phyloP scores from a whole-genome alignment of 2,797 vertebrate genomes.

The Enteromius argenteus region DNA sequence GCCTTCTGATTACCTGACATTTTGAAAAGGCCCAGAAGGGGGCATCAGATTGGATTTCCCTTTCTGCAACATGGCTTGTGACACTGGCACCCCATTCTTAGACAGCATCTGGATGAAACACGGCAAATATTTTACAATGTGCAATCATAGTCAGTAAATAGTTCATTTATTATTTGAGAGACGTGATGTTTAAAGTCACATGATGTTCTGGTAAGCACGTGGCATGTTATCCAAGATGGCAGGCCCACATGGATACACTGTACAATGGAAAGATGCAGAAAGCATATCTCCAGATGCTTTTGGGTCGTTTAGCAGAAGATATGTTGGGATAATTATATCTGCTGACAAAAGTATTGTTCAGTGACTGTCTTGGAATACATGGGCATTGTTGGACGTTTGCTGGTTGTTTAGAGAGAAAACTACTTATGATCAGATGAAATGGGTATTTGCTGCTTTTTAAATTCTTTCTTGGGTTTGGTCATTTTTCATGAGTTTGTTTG shows the following conservation, averaged over 20 bases:
- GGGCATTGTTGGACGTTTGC: neutral
- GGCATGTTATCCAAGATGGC: neutral
- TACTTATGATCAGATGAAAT: neutral
- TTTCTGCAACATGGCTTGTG: constrained; percentile 39
- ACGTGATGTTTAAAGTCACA: neutral
- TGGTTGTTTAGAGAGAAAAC: neutral
- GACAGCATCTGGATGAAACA: constrained; percentile 38
- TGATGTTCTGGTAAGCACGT: neutral
- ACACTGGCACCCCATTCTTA: constrained; percentile 38
- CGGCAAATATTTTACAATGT: neutral
- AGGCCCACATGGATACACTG: neutral
- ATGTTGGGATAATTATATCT: neutral
- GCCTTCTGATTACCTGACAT: constrained; percentile 51
- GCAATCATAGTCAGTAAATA: neutral
- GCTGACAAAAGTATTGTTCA: no score
- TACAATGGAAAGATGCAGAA: neutral
- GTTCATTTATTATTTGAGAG: neutral
- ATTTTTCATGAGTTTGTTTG: neutral
- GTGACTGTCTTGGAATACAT: neutral
- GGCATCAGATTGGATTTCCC: constrained; percentile 36
- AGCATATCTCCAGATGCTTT: neutral
- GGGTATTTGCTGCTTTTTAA: neutral
- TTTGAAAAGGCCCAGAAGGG: constrained; percentile 52
- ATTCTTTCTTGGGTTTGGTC: neutral
- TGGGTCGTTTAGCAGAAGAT: neutral